Percentiles rank a stretch among this genome's conserved stretches.
Evolutionary conservation across 2,888 invertebrate species (phyloP).

Genomic region (Amphipoea oculea): DNA sequence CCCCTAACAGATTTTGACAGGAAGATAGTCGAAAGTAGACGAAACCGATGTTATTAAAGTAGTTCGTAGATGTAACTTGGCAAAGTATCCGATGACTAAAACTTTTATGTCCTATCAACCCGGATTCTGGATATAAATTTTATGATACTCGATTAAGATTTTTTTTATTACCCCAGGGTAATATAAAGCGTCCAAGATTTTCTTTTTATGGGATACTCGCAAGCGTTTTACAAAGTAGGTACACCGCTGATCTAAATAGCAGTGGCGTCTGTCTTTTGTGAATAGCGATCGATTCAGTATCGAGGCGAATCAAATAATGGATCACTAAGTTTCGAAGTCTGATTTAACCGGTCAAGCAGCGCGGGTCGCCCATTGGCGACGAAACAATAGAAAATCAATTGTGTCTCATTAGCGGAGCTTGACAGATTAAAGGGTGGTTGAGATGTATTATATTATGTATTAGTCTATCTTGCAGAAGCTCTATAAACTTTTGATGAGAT

Average conservation of each 20-base stretch:
- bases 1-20: background rate
- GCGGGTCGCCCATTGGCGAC: no score
- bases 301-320: background rate
- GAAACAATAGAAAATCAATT: no score
- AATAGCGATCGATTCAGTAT: background rate
- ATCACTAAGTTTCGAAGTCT: background rate
- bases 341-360: no score
- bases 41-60: background rate
- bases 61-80: background rate
- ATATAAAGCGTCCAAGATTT: conserved; percentile 31
- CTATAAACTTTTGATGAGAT: conserved; percentile 7
- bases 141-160: conserved; percentile 44
- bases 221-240: conserved; percentile 22
- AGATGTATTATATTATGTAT: background rate
- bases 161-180: conserved; percentile 38
- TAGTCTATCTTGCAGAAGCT: background rate
- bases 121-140: conserved; percentile 33
- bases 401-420: no score
- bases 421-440: no score
- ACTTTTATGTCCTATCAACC: conserved; percentile 17
- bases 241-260: conserved; percentile 24
- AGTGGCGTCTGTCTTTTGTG: conserved; percentile 2
- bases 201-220: conserved; percentile 33
- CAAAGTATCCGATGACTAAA: conserved; percentile 28
- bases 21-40: background rate